phyloP scores from a whole-genome alignment of 2,797 vertebrate species.

The Cichlasoma orientale region DNA sequence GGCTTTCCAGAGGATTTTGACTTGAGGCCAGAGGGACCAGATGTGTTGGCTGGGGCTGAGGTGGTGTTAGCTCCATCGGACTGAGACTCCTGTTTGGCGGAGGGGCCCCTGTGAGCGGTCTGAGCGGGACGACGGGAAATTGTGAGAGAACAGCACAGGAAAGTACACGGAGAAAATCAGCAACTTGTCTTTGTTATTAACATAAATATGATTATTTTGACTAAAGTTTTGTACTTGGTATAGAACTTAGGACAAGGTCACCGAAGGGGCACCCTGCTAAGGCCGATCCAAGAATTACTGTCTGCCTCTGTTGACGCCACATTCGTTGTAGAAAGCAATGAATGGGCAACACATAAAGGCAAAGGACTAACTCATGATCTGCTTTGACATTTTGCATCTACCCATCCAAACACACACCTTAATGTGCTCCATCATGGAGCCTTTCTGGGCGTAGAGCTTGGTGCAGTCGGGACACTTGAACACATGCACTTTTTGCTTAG shows the following conservation, averaged over 20 bases:
- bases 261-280: conserved; percentile 52
- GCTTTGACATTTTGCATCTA: not conserved
- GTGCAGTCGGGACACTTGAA: conserved; percentile 97
- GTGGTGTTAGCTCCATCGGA: conserved; percentile 60
- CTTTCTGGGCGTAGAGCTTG: conserved; percentile 94
- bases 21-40: conserved; percentile 58
- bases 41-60: conserved; percentile 49
- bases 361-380: not conserved
- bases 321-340: conserved; percentile 55
- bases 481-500: conserved; percentile 93
- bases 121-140: conserved; percentile 21
- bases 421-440: conserved; percentile 94
- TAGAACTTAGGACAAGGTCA: conserved; percentile 68
- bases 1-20: conserved; percentile 73
- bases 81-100: conserved; percentile 77
- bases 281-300: conserved; percentile 68
- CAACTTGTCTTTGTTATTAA: not conserved
- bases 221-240: conserved; percentile 53
- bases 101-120: conserved; percentile 81
- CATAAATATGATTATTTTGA: not conserved
- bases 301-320: conserved; percentile 77
- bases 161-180: not conserved
- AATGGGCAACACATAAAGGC: conserved; percentile 77
- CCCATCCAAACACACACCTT: conserved; percentile 80
- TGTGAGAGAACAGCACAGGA: not conserved